Evolutionary conservation across 35 echinoderm and acorn worm species (phyloP), one percentile per base, ranked within the genome.

Genomic region (Lytechinus pictus): DNA sequence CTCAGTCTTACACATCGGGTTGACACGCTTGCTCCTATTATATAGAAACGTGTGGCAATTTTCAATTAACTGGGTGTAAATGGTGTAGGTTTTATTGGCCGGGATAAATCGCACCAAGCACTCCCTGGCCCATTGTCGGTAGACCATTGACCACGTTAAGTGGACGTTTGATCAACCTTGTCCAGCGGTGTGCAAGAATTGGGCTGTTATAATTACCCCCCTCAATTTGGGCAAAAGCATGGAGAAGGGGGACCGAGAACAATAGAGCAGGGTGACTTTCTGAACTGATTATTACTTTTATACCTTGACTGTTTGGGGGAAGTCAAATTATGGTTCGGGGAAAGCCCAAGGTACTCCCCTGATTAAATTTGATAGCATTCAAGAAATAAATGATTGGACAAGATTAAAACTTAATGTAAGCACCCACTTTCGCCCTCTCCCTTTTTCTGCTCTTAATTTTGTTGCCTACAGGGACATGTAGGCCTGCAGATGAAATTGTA

Each of bases 51-150:
- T 79, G 66, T 79, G 66, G 19, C 66, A 24, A 79, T 79, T 79
- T 79, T 79, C 66, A 79, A 79, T 79, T 79, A 79, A 79, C 66
- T 79, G 66, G 66, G 66, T 79, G 66, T 79, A 79, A 79, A 79
- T 79, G 66, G 66, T 79, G 66, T 16, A 5, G 66, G 4, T 79
- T 79, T 79, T 79, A 79, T 79, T 79, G 66, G 66, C 5, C 19
- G 12, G 66, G 19, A 79, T 24, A 79, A 79, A 79, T 16, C 6
- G 66, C 19, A 79, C 21, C 19, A 79, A 24, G 66, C 66, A 79
- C 66, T 79, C 66, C 66, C 7, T 24, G 19, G 66, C 66, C 66
- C 66, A 79, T 79, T 79, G 66, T 79, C 66, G 16, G 19, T 24
- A 24, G 4, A 5, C 66, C n/a, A 16, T 79, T 79, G 66, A 79